phyloP scores from a whole-genome alignment of 2,888 invertebrate genomes.

The Exocentrus adspersus region DNA sequence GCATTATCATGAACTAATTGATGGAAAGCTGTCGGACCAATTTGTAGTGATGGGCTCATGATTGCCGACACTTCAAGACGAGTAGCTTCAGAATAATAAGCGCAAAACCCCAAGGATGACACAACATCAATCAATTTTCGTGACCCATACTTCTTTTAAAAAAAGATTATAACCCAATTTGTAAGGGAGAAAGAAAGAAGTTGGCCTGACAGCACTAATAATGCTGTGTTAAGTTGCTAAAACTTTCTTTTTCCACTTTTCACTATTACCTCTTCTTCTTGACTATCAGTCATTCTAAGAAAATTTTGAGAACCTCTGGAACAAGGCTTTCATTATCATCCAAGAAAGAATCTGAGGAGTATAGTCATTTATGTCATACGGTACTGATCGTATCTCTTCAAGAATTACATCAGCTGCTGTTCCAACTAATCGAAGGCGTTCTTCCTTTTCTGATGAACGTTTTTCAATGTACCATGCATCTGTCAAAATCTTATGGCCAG shows the following conservation, averaged over 20 bases:
- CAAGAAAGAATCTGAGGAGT: background rate
- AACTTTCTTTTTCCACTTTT: background rate
- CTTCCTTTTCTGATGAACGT: background rate
- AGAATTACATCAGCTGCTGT: background rate
- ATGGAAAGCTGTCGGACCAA: background rate
- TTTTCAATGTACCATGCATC: background rate
- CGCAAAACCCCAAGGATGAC: background rate
- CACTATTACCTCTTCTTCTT: no score
- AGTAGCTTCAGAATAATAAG: background rate
- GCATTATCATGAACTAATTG: constrained; percentile 5
- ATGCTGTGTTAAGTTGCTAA: background rate
- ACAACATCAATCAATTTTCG: background rate
- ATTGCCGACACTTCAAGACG: background rate
- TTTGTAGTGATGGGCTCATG: background rate
- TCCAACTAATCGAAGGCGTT: background rate
- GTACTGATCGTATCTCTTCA: background rate
- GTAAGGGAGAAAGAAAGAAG: background rate
- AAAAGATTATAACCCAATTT: background rate
- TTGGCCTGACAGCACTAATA: constrained; percentile 1
- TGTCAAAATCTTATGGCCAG: background rate
- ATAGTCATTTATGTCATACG: background rate
- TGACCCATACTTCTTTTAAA: constrained; percentile 5
- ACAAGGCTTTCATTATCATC: background rate
- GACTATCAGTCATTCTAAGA: no score
- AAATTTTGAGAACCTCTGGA: background rate